Evolutionary conservation across 2,797 vertebrate species (phyloP), one percentile per base, ranked within the genome.

Genomic region (Lerista edwardsae): DNA sequence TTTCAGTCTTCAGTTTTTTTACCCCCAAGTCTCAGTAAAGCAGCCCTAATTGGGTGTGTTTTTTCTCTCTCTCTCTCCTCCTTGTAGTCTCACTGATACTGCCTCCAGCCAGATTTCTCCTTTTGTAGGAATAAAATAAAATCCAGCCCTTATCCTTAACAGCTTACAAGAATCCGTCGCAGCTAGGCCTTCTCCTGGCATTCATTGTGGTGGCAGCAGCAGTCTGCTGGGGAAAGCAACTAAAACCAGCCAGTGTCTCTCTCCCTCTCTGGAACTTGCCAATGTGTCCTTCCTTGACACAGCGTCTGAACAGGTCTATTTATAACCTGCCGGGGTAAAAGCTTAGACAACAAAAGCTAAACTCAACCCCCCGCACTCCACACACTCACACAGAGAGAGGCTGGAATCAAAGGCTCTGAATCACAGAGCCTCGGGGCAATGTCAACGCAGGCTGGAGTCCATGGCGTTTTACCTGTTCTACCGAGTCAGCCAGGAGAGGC

Each of bases 261-360:
- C 36, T 55, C 74, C 64, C 79, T 72, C 81, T 73, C 86, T 76
- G 77, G 67, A n/a, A 90, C 87, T 79, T 82, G 93, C 94, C 94
- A 92, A 84, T 65, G 89, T 93, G 95, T 95, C 95, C 94, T 95
- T 88, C 91, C 85, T 82, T 93, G 94, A 95, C 95, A 95, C 93
- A 61, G 88, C 44, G 87, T 90, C 84, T 41, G 83, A 89, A 83
- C 84, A 84, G 85, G 77, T 91, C 94, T 96, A 95, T 95, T 96
- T 95, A 95, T 95, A 96, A 93, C 93, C 93, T 90, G 88, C 77
- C 67, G 87, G 93, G 87, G 91, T 80, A 89, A 89, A 79, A 83
- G 87, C 92, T 92, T 79, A 90, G 87, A 76, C 82, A 86, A 88
- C 80, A 84, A 78, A 86, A 91, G 59, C 91, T 83, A 85, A 69